Conservation (phyloP, 2,888 invertebrate species). For the Apoda limacodes region DNA sequence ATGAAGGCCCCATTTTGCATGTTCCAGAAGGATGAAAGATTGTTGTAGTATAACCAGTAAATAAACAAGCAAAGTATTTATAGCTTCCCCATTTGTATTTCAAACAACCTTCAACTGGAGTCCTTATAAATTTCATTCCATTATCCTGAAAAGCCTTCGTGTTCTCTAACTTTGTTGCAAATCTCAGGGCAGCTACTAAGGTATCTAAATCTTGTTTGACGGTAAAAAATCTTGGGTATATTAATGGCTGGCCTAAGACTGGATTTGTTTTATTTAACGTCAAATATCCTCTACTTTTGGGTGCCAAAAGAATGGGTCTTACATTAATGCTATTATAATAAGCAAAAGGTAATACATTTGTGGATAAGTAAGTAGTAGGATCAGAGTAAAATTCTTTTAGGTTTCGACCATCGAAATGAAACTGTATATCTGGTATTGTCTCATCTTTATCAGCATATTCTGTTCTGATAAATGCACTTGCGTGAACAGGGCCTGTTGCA, state of each 20-base stretch:
- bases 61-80: conserved; percentile 75
- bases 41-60: conserved; percentile 68
- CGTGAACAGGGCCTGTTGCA: conserved; percentile 63
- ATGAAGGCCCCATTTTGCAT: conserved; percentile 46
- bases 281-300: conserved; percentile 73
- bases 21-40: conserved; percentile 62
- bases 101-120: conserved; percentile 68
- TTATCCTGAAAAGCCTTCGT: conserved; percentile 66
- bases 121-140: conserved; percentile 63
- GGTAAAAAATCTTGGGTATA: conserved; percentile 76
- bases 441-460: conserved; percentile 42
- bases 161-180: conserved; percentile 63
- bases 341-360: conserved; percentile 64
- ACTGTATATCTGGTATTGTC: conserved; percentile 78
- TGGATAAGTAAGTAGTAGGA: conserved; percentile 59
- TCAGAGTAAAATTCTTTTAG: conserved; percentile 69
- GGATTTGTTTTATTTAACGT: conserved; percentile 77
- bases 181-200: conserved; percentile 71
- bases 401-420: conserved; percentile 71
- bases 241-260: conserved; percentile 73
- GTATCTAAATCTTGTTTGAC: conserved; percentile 71
- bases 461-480: conserved; percentile 73
- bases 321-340: conserved; percentile 73
- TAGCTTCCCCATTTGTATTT: conserved; percentile 66
- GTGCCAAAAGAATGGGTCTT: conserved; percentile 72